These are phyloP conservation scores for Thryonomys swinderianus DNA, from an alignment of 2,113 vertebrate genomes.

Conservation along the genomic window DNA sequence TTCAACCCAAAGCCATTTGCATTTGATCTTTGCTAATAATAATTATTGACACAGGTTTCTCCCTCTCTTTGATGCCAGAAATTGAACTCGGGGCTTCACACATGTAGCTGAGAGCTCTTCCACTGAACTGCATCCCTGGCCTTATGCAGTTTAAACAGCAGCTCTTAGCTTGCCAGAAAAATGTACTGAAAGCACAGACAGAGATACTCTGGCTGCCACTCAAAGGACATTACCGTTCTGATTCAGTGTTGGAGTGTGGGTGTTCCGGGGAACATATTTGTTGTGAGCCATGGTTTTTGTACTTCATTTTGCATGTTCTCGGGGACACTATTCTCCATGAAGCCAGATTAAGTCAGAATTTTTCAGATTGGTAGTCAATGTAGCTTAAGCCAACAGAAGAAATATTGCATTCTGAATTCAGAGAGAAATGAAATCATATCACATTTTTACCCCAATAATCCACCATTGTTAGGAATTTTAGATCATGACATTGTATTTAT, in stretches of 20 bases:
- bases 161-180: not conserved
- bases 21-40: constrained; percentile 17
- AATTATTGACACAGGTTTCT: not conserved
- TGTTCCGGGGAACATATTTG: constrained; percentile 21
- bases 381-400: not conserved
- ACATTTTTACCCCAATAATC: not conserved
- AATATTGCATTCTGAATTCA: constrained; percentile 22
- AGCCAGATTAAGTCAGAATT: not conserved
- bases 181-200: not conserved
- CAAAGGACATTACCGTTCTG: constrained; percentile 38
- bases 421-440: constrained; percentile 7
- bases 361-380: not conserved
- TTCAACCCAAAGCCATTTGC: not conserved
- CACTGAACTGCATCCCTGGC: not conserved
- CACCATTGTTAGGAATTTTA: constrained; percentile 29
- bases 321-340: not conserved
- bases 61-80: not conserved
- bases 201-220: constrained; percentile 45
- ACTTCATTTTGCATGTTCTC: not conserved
- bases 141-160: not conserved
- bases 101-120: not conserved
- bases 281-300: constrained; percentile 11
- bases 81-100: not conserved
- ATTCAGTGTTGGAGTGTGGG: not conserved
- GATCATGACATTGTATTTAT: not conserved